phyloP scores from a whole-genome alignment of 1,140 invertebrate species.

The Drosophila gunungcola region DNA sequence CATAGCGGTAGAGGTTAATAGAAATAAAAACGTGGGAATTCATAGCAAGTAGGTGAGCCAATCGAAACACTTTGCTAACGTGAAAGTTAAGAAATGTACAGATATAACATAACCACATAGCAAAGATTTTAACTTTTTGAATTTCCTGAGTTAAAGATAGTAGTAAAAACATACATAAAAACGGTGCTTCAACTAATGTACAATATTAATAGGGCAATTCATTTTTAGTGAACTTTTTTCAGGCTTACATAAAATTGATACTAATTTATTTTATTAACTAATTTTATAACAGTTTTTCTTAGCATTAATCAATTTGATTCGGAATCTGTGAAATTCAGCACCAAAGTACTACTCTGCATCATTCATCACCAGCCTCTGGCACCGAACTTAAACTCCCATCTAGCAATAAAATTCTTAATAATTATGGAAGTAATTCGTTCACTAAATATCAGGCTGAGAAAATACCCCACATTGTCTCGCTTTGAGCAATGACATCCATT shows the following conservation, averaged over 20 bases:
- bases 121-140: too few species aligned
- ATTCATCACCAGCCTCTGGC: slow-evolving; percentile 1
- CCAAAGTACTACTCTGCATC: background rate
- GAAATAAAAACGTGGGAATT: background rate
- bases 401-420: background rate
- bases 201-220: too few species aligned
- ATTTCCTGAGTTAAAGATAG: too few species aligned
- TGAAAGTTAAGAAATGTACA: background rate
- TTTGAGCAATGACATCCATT: slow-evolving; percentile 35
- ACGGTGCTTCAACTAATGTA: too few species aligned
- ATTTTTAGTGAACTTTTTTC: too few species aligned
- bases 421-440: slow-evolving; percentile 12
- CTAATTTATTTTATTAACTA: too few species aligned
- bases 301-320: too few species aligned
- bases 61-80: background rate
- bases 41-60: too few species aligned
- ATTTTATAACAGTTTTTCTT: too few species aligned
- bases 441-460: slow-evolving; percentile 13
- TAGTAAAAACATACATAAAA: too few species aligned
- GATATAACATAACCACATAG: background rate
- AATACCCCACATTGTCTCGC: slow-evolving; percentile 20
- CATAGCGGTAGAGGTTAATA: background rate
- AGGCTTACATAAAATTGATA: too few species aligned
- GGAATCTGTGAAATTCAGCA: background rate
- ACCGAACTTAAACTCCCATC: background rate